Base-by-base conservation (phyloP, 2,113 vertebrate species). In the Cyprinus carpio region DNA sequence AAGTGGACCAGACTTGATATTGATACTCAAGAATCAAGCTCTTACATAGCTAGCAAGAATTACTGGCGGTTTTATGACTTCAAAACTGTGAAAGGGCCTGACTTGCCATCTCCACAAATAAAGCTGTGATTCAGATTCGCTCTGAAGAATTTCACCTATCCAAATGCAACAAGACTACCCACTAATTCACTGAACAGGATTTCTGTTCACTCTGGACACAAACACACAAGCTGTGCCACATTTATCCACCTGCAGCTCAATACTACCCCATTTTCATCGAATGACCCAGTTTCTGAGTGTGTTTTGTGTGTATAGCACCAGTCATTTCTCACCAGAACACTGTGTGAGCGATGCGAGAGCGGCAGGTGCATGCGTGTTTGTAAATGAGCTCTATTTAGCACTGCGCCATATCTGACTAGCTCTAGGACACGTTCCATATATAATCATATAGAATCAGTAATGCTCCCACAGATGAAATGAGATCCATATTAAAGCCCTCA, bases 361-460 rank as follows among this genome's bases (percentile, higher is more conserved):
- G 51, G 56, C 77, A 87, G 74, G 76, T 83, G 62, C 29, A 16
- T 75, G 64, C 37, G 13, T 16, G 5, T 49, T 78, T 54, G 84
- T 88, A 77, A 88, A 89, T 83, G 29, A 76, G 60, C 8, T 46
- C 67, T 54, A 74, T 86, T 88, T 83, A 88, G 58, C 37, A n/a
- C n/a, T 54, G 37, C 31, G 34, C 10, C 13, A 15, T 37, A 46
- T 56, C 43, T 29, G 72, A 49, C 15, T 23, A 54, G 29, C 43
- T 40, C 58, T 25, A 37, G 10, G 46, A 37, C 34, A 87, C 80
- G 88, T 87, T 80, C 54, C 43, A 67, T 37, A 69, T 82, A 12
- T 51, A 54, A 69, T 51, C 43, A 67, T 37, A 69, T 82, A 12
- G 34, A 54, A 69, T 51, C 64, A 3, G 18, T 54, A 69, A 31